A percentile compares a stretch with the other conserved stretches of the same genome.
These are phyloP conservation scores for Picathartes gymnocephalus DNA, from an alignment of 2,113 vertebrate genomes.

Conservation along the genomic window DNA sequence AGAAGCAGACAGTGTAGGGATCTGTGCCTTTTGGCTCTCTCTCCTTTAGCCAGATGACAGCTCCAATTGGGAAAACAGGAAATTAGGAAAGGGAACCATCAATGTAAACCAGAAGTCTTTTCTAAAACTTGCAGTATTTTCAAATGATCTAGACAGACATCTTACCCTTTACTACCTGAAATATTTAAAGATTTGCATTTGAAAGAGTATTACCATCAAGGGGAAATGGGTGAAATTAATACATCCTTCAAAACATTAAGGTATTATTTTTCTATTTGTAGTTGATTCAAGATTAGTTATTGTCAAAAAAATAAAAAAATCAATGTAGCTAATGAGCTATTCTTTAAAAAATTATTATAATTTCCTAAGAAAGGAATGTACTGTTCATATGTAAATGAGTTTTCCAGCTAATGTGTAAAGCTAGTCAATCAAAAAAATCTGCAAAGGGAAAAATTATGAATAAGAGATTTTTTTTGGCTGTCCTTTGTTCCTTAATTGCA, in stretches of 20 bases:
- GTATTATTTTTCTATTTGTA: slow-evolving; percentile 40
- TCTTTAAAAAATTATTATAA: slow-evolving; percentile 34
- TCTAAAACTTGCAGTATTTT: not conserved
- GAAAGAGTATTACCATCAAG: not conserved
- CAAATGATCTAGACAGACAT: not conserved
- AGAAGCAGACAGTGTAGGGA: not conserved
- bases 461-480: not conserved
- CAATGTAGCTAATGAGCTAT: slow-evolving; percentile 26
- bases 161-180: not conserved
- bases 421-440: slow-evolving; percentile 2
- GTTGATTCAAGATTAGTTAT: slow-evolving; percentile 8
- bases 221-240: not conserved
- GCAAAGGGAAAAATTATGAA: not conserved
- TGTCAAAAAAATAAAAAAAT: not conserved
- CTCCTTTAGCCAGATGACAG: not conserved
- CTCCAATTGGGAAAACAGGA: not conserved
- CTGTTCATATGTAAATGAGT: slow-evolving; percentile 39
- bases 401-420: not conserved
- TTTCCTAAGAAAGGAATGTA: slow-evolving; percentile 1
- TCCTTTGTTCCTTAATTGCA: not conserved
- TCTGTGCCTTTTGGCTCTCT: not conserved
- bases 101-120: not conserved
- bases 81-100: not conserved
- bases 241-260: not conserved
- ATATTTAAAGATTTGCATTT: not conserved